Conservation (phyloP, 35 echinoderm and acorn worm species). For the Apostichopus parvimensis region DNA sequence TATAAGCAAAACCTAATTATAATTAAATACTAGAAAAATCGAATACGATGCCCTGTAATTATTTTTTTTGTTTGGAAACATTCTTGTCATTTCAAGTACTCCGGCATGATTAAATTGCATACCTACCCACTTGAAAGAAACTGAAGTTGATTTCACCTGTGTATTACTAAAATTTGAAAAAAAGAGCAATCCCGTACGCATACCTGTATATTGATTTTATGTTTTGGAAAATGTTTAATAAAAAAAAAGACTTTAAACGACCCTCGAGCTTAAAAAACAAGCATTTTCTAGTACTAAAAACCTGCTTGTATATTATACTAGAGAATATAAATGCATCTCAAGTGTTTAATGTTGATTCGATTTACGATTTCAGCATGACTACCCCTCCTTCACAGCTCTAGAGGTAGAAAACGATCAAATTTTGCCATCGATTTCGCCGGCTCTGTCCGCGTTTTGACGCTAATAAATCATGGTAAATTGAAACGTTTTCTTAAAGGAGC, state of each 20-base stretch:
- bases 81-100: no score
- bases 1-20: no score
- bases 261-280: not conserved
- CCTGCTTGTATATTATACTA: not conserved
- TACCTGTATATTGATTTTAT: not conserved
- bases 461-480: slow-evolving; percentile 23
- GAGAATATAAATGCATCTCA: not conserved
- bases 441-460: slow-evolving; percentile 2
- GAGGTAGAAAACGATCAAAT: slow-evolving; percentile 12
- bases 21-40: no score
- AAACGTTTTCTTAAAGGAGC: slow-evolving; percentile 13
- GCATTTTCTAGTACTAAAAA: not conserved
- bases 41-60: no score
- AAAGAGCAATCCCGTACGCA: no score
- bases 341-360: slow-evolving; percentile 40
- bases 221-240: not conserved
- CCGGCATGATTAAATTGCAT: no score
- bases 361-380: slow-evolving; percentile 8
- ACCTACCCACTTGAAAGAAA: no score
- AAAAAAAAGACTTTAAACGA: not conserved
- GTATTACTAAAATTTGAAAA: no score
- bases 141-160: no score
- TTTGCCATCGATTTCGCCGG: slow-evolving; percentile 3
- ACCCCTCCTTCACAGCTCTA: not conserved
- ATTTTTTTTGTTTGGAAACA: no score